Conservation (phyloP, 2,888 invertebrate genomes). For the Smittia aterrima region DNA sequence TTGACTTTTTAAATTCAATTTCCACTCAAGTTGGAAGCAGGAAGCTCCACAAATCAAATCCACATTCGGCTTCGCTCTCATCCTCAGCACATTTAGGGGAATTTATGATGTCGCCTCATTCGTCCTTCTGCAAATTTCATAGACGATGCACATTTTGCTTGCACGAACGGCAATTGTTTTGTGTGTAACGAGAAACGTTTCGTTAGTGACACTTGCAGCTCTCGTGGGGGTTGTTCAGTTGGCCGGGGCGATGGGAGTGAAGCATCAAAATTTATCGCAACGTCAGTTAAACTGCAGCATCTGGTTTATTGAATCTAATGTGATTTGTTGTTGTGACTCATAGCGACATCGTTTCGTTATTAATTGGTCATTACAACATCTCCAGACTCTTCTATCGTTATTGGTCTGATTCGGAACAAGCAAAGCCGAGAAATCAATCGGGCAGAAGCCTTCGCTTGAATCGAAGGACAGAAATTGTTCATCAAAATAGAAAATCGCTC, state of each 20-base stretch:
- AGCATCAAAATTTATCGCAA: neutral
- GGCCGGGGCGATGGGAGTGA: neutral
- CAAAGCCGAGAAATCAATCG: too few species aligned
- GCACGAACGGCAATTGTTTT: neutral
- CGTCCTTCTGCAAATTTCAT: neutral
- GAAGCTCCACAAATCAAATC: neutral
- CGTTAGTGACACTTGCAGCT: neutral
- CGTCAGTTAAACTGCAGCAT: conserved; percentile 1
- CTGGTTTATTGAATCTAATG: neutral
- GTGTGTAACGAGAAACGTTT: neutral
- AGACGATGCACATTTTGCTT: neutral
- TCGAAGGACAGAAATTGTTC: neutral
- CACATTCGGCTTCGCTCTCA: neutral
- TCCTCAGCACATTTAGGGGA: neutral
- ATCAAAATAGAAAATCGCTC: too few species aligned
- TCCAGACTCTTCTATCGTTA: too few species aligned
- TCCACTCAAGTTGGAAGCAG: neutral
- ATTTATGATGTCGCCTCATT: neutral
- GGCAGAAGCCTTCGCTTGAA: too few species aligned
- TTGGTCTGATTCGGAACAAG: too few species aligned
- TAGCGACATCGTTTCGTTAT: too few species aligned
- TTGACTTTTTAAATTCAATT: conserved; percentile 2
- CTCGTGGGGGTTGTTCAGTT: neutral
- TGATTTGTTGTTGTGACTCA: too few species aligned
- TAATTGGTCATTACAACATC: too few species aligned